phyloP scores from a whole-genome alignment of 2,797 vertebrate genomes.

The Phoeniculus purpureus region DNA sequence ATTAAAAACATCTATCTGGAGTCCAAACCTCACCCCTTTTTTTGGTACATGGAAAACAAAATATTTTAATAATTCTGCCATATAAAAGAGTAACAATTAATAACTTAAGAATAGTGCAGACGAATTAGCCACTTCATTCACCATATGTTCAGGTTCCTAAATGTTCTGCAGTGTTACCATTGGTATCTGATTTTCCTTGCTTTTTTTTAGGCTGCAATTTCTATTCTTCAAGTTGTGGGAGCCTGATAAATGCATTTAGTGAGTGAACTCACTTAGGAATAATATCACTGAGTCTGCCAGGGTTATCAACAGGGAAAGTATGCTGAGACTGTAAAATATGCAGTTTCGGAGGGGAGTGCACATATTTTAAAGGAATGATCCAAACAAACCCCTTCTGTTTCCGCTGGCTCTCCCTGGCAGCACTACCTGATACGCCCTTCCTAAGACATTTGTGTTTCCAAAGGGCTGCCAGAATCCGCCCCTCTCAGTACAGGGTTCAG shows the following conservation, averaged over 20 bases:
- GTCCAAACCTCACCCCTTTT: not conserved
- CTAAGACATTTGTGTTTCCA: not conserved
- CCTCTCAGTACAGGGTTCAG: not conserved
- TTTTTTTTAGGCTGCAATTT: not conserved
- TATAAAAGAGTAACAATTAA: not conserved
- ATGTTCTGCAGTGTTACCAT: fast-evolving
- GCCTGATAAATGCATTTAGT: constrained; percentile 31
- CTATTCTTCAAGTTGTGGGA: not conserved
- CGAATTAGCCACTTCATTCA: not conserved
- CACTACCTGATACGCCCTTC: constrained; percentile 18
- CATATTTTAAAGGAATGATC: constrained; percentile 27
- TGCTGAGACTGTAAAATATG: constrained; percentile 50
- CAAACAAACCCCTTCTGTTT: constrained; percentile 1
- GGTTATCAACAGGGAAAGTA: constrained; percentile 44
- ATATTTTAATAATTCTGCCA: not conserved
- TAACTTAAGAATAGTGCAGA: not conserved
- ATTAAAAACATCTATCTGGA: not conserved
- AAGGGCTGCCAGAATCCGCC: not conserved
- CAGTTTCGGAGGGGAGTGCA: constrained; percentile 39
- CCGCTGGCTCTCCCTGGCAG: not conserved
- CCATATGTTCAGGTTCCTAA: not conserved
- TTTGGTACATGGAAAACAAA: not conserved
- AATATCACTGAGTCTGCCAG: not conserved
- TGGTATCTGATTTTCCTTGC: not conserved
- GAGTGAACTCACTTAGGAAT: not conserved